Evolutionary conservation across 2,888 invertebrate genomes (phyloP), one percentile per base, ranked within the genome.

Genomic region (Apotomis turbidana): DNA sequence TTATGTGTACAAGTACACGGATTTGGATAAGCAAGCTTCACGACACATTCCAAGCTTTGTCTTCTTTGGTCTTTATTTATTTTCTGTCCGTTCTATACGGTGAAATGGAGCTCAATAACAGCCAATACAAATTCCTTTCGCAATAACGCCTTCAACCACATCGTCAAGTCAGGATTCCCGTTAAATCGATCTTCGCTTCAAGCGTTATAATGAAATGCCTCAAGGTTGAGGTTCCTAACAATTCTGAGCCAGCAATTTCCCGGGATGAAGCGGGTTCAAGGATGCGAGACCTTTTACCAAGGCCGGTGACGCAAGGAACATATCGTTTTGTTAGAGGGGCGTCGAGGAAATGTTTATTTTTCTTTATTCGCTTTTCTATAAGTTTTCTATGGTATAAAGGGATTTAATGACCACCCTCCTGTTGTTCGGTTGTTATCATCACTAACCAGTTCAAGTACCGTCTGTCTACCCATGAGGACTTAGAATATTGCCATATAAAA

Each of bases 251-350:
- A 62, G 52, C 44, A 68, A 59, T 63, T 68, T 72, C 62, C 59
- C 68, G 62, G 68, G 68, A 46, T 54, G 52, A 15, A 66, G 36
- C 52, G 54, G 46, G 68, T 72, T 72, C 72, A 72, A 68, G 72
- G 72, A 72, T 72, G n/a, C 67, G 52, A 59, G 67, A 62, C 71
- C 67, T 71, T 71, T 68, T 41, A 41, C 55, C 71, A 63, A 72
- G 72, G 72, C 62, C 72, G 36, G 36, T 51, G 41, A n/a, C 0
- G 27, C 61, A 51, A 54, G 15, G 54, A 52, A 46, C 58, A 54
- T 72, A 49, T 72, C 54, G 44, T 67, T 71, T 61, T 62, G 15
- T 59, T 61, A n/a, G 38, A 49, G 13, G 38, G 12, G n/a, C 12
- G 4, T 4, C 54, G 57, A 15, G n/a, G 15, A 49, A 63, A 70